Percentiles rank a stretch among this genome's conserved stretches.
These are phyloP conservation scores for Rhineura floridana DNA, from an alignment of 2,113 vertebrate species.

Conservation along the genomic window DNA sequence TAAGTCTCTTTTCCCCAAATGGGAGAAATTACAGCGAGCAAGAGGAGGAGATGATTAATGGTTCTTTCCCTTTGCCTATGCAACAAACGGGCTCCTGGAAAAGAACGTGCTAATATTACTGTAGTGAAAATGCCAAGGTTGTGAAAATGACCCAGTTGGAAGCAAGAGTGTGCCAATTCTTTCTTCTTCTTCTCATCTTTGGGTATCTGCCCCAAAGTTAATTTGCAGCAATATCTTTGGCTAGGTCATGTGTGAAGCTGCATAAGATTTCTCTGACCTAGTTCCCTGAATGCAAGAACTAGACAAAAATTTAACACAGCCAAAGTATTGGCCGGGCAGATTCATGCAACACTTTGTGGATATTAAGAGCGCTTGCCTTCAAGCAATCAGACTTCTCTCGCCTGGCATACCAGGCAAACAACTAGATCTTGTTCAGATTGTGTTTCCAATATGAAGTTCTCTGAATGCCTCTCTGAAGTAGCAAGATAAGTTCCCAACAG, in stretches of 20 bases:
- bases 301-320: constrained; percentile 26
- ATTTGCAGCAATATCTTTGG: constrained; percentile 32
- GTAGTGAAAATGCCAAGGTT: constrained; percentile 40
- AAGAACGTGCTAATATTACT: not conserved
- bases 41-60: not conserved
- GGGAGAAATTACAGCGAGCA: not conserved
- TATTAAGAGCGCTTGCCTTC: not conserved
- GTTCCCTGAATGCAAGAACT: constrained; percentile 11
- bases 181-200: not conserved
- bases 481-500: not conserved
- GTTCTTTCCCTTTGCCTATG: not conserved
- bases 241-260: constrained; percentile 45
- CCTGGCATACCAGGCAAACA: not conserved
- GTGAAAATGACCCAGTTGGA: constrained; percentile 32
- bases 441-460: not conserved
- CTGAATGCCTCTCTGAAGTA: too few relatives aligned
- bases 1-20: not conserved
- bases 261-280: constrained; percentile 19
- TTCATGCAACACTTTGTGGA: not conserved
- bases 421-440: not conserved
- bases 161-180: not conserved
- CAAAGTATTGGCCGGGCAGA: constrained; percentile 15
- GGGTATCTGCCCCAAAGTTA: constrained; percentile 50
- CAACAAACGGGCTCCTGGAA: not conserved
- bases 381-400: not conserved